phyloP scores from a whole-genome alignment of 2,797 vertebrate species.

The Alexandromys oeconomus region DNA sequence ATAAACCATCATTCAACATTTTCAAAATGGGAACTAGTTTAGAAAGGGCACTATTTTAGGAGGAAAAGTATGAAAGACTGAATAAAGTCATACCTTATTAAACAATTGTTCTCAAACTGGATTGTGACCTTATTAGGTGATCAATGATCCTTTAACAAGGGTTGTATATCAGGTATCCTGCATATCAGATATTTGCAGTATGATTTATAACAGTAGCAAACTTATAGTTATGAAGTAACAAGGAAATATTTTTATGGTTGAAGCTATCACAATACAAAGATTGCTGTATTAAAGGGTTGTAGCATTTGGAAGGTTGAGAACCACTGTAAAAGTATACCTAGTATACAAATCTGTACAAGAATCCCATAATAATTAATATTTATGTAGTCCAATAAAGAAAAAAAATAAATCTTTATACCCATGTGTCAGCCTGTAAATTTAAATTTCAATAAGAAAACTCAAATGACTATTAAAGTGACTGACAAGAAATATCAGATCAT shows the following conservation, averaged over 20 bases:
- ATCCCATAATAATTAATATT: background rate
- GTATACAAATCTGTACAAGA: background rate
- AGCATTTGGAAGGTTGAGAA: no score
- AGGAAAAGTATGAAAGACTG: background rate
- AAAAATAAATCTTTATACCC: background rate
- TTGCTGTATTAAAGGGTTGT: no score
- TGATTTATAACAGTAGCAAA: no score
- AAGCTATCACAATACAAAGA: no score
- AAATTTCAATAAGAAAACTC: background rate
- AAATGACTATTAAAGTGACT: no score
- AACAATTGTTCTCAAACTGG: background rate
- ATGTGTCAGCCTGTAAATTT: background rate
- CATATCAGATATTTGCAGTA: no score
- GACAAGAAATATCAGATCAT: no score
- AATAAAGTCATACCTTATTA: background rate
- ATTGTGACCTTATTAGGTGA: no score
- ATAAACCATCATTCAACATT: background rate
- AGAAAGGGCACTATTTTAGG: background rate
- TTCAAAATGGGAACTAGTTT: background rate
- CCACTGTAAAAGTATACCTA: background rate
- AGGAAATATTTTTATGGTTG: no score
- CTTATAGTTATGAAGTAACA: no score
- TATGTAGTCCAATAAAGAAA: background rate
- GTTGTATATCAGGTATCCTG: no score
- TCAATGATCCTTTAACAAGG: no score